A percentile compares a stretch with the other conserved stretches of the same genome.
Evolutionary conservation across 2,797 vertebrate species (phyloP).

Genomic region (Pipistrellus nathusii): DNA sequence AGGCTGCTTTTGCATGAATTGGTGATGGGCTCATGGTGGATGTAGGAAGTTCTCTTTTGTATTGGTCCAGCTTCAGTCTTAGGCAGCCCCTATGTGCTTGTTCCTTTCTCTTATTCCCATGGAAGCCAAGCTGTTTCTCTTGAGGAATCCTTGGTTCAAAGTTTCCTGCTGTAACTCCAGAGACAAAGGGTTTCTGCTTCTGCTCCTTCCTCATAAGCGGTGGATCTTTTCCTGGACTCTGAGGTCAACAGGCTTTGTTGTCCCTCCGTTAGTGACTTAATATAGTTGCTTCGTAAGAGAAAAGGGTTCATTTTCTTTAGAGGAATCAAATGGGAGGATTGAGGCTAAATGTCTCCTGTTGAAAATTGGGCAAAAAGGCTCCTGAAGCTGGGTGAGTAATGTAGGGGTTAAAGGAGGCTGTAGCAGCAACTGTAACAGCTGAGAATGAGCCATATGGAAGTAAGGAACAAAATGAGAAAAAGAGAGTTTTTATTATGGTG

Average conservation of each 20-base stretch:
- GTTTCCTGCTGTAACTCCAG: not conserved
- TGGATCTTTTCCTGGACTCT: not conserved
- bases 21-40: not conserved
- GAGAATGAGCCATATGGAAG: not conserved
- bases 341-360: not conserved
- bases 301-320: not conserved
- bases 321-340: not conserved
- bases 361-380: not conserved
- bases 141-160: not conserved
- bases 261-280: not conserved
- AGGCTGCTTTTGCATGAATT: not conserved
- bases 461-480: not conserved
- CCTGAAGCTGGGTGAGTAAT: not conserved
- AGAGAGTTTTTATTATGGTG: not conserved
- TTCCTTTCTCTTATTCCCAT: not conserved
- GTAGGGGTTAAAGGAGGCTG: not conserved
- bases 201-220: not conserved
- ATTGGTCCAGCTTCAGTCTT: not conserved
- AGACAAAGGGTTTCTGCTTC: not conserved
- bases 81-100: not conserved
- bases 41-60: not conserved
- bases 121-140: not conserved
- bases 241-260: not conserved
- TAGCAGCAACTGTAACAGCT: not conserved
- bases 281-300: not conserved